phyloP scores from a whole-genome alignment of 2,888 invertebrate species.

The Scaptomyza parva region DNA sequence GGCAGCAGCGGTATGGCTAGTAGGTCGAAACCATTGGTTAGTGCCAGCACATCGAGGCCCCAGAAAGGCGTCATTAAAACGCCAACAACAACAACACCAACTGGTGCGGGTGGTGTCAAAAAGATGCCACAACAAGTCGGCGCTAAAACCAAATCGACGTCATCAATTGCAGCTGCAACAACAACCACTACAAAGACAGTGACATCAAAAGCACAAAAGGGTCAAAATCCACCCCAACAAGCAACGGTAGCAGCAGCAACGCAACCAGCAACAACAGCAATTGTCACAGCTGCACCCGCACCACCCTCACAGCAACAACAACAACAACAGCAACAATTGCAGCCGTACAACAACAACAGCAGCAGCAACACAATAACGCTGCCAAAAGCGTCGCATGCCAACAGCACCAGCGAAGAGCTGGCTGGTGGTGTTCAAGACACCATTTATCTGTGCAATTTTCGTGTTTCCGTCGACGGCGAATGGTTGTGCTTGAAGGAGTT shows the following conservation, averaged over 20 bases:
- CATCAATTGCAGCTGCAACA: slow-evolving; percentile 48
- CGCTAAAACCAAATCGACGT: slow-evolving; percentile 49
- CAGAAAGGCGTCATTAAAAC: slow-evolving; percentile 52
- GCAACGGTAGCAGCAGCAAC: slow-evolving; percentile 23
- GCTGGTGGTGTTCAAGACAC: slow-evolving; percentile 94
- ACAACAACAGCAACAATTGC: slow-evolving; percentile 54
- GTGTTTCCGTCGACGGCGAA: slow-evolving; percentile 98
- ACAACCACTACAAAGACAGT: slow-evolving; percentile 34
- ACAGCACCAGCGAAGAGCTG: slow-evolving; percentile 81
- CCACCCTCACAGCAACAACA: slow-evolving; percentile 14
- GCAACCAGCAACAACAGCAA: slow-evolving; percentile 31
- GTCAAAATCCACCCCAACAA: slow-evolving; percentile 69
- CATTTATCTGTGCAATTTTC: slow-evolving; percentile 98
- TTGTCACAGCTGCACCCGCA: slow-evolving; percentile 1
- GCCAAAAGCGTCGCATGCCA: slow-evolving; percentile 85
- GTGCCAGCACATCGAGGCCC: slow-evolving; percentile 67
- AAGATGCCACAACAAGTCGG: slow-evolving; percentile 66
- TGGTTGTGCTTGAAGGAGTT: slow-evolving; percentile 98
- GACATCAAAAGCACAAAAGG: slow-evolving; percentile 56
- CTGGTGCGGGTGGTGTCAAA: slow-evolving; percentile 23
- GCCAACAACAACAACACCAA: slow-evolving; percentile 35
- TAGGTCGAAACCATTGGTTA: slow-evolving; percentile 49
- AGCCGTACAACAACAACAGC: slow-evolving; percentile 64
- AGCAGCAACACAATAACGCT: slow-evolving; percentile 82
- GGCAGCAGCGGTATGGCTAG: slow-evolving; percentile 36